A percentile compares a stretch with the other conserved stretches of the same genome.
Evolutionary conservation across 2,888 invertebrate species (phyloP).

Genomic region (Conchocele bisecta): DNA sequence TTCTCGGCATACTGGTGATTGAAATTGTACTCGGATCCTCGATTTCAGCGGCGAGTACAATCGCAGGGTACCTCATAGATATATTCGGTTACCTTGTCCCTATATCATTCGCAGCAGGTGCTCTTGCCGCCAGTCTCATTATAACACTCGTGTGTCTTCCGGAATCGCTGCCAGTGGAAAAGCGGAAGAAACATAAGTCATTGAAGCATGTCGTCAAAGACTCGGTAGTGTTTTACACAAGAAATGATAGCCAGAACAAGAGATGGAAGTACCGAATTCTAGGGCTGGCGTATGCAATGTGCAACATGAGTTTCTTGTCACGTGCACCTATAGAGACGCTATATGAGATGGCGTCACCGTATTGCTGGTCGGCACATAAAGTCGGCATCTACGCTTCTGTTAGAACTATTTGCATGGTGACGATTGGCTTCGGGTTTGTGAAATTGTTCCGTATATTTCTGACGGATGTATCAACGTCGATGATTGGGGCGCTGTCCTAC

Average conservation of each 20-base stretch:
- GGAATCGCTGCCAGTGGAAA: conserved; percentile 39
- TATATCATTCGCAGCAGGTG: conserved; percentile 24
- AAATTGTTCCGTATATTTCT: background rate
- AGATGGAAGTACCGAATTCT: conserved; percentile 48
- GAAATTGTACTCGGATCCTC: conserved; percentile 30
- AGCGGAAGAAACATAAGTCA: conserved; percentile 21
- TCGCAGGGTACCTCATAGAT: conserved; percentile 52
- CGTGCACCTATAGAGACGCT: conserved; percentile 45
- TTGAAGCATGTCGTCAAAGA: conserved; percentile 23
- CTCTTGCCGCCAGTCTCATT: conserved; percentile 21
- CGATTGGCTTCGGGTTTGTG: conserved; percentile 27
- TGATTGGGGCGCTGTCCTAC: conserved; percentile 38
- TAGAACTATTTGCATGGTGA: conserved; percentile 19
- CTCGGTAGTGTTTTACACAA: conserved; percentile 34
- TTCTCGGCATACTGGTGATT: conserved; percentile 42
- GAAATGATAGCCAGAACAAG: conserved; percentile 28
- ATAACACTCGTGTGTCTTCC: conserved; percentile 29
- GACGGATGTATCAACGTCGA: conserved; percentile 41
- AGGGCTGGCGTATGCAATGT: conserved; percentile 29
- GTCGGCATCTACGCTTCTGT: conserved; percentile 49
- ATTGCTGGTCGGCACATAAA: conserved; percentile 57
- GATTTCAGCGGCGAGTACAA: conserved; percentile 24
- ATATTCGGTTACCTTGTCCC: conserved; percentile 33
- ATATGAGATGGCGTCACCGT: conserved; percentile 52
- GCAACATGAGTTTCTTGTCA: conserved; percentile 37